Evolutionary conservation across 2,113 vertebrate species (phyloP), one percentile per base, ranked within the genome.

Genomic region (Perca schrenkii): DNA sequence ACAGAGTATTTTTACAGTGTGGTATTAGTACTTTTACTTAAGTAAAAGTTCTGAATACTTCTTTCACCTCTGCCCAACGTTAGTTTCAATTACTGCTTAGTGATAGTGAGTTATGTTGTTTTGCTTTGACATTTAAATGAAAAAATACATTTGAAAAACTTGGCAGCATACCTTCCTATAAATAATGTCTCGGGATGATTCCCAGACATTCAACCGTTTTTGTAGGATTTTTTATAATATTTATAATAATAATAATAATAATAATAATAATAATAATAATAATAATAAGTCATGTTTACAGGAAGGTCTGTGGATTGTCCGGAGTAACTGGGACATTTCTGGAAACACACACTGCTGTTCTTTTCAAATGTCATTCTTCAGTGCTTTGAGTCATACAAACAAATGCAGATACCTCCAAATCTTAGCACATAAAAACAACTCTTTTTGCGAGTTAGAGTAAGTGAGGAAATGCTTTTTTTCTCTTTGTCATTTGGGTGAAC

Each of bases 401-500:
- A 31, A 1, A 22, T 3, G 47, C 64, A 40, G 10, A 22, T 47
- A n/a, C 6, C 5, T 71, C 61, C 2, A 43, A 68, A 74, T 58
- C 50, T 70, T 43, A 52, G 22, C 8, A 46, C 52, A 54, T 74
- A 1, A 73, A 73, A 47, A 15, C 8, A 50, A 43, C 36, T 13
- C 14, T 1, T 65, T 71, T 22, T 70, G 36, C 15, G 12, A 4
- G 16, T 13, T 61, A 11, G 25, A 10, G 46, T 40, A 47, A 28
- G 25, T 8, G 40, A 70, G 16, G 46, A 72, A n/a, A 56, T 58
- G 13, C 25, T 6, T 53, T 71, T 53, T 71, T 70, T 71, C 25
- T 75, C 31, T 53, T 53, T 52, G 50, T 67, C 47, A 72, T 69
- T 34, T 77, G 13, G 47, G 46, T 57, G 14, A 49, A 43, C 31